Conservation (phyloP, 2,888 invertebrate genomes). For the Ferdinandea cuprea region DNA sequence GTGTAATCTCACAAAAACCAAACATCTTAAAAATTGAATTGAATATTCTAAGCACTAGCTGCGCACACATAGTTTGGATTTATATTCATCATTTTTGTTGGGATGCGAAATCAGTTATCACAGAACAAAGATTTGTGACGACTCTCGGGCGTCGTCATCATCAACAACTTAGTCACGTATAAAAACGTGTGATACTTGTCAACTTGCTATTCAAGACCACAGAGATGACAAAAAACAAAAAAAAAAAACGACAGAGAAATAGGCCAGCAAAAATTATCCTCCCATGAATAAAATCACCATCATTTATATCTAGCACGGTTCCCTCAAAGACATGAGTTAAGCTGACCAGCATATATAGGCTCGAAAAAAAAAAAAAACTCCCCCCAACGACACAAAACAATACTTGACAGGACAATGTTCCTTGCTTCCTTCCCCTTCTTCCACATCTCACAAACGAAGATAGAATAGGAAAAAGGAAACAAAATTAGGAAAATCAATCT, state of each 20-base stretch:
- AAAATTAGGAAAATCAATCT: conserved; percentile 73
- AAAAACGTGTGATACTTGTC: conserved; percentile 70
- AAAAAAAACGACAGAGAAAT: conserved; percentile 24
- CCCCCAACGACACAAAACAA: neutral
- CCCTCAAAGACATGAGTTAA: conserved; percentile 27
- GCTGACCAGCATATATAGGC: conserved; percentile 2
- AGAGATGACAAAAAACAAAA: conserved; percentile 26
- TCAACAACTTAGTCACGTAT: conserved; percentile 69
- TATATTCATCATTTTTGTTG: conserved; percentile 1
- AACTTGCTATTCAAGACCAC: conserved; percentile 64
- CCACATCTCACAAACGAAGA: neutral
- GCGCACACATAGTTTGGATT: conserved; percentile 24
- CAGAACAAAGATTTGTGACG: conserved; percentile 34
- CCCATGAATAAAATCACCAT: conserved; percentile 72
- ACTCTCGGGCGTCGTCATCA: conserved; percentile 37
- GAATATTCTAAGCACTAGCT: conserved; percentile 53
- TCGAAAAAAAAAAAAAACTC: conserved; percentile 3
- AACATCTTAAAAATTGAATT: conserved; percentile 38
- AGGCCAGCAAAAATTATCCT: conserved; percentile 65
- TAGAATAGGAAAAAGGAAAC: conserved; percentile 12
- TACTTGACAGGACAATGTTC: conserved; percentile 52
- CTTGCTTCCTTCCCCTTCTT: conserved; percentile 3
- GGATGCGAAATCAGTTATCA: conserved; percentile 50
- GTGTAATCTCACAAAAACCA: conserved; percentile 1
- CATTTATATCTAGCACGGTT: conserved; percentile 56